phyloP scores from a whole-genome alignment of 2,797 vertebrate species.

The Percopsis omiscomaycus region DNA sequence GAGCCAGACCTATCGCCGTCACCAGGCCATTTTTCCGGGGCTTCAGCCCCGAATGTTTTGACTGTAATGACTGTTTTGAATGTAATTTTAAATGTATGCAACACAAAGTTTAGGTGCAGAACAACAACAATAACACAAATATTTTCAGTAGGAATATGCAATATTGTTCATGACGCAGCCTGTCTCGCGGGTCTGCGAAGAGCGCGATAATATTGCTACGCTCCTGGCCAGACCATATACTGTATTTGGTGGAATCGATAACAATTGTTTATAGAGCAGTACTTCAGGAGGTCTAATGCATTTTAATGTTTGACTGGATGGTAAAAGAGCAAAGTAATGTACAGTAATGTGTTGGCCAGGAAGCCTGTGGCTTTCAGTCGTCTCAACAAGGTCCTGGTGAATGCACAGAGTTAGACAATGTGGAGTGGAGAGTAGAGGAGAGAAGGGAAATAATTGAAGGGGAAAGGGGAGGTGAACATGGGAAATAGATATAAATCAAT shows the following conservation, averaged over 20 bases:
- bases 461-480: neutral
- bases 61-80: no score
- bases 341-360: slow-evolving; percentile 1
- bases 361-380: neutral
- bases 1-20: neutral
- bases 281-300: slow-evolving; percentile 5
- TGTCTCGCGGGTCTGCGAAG: no score
- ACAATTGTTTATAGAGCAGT: neutral
- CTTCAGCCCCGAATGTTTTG: no score
- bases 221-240: no score
- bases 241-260: no score
- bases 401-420: neutral
- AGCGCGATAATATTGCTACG: no score
- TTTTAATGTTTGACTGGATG: slow-evolving; percentile 9
- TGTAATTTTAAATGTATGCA: no score
- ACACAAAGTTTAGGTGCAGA: neutral
- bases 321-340: neutral
- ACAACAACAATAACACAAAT: no score
- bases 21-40: no score
- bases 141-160: no score
- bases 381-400: neutral
- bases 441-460: neutral
- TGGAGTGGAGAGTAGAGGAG: neutral
- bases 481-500: neutral
- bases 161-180: no score